Conservation (phyloP, 2,888 invertebrate genomes). For the Amphimallon solstitiale region DNA sequence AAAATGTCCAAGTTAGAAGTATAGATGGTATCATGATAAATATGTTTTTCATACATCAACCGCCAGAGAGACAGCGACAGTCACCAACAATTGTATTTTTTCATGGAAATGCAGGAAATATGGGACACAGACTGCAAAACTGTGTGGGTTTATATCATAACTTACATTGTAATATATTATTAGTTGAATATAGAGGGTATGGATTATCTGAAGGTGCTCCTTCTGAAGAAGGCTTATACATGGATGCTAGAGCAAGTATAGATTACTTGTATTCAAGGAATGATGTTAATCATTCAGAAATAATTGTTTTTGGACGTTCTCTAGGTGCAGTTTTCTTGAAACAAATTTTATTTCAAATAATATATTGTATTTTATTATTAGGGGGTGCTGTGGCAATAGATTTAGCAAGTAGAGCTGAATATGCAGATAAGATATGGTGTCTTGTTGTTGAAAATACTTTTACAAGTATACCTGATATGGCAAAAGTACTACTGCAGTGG, state of each 20-base stretch:
- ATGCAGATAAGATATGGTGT: constrained; percentile 83
- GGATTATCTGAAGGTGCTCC: constrained; percentile 91
- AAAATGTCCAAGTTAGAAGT: constrained; percentile 80
- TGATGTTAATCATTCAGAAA: constrained; percentile 85
- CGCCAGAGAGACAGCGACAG: constrained; percentile 72
- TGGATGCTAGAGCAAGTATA: constrained; percentile 88
- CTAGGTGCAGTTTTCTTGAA: constrained; percentile 67
- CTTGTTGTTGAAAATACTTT: constrained; percentile 95
- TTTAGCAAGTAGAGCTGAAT: constrained; percentile 79
- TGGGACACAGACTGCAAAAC: constrained; percentile 92
- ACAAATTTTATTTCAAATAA: constrained; percentile 51
- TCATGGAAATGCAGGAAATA: constrained; percentile 97
- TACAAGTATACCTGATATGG: constrained; percentile 94
- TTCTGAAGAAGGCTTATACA: constrained; percentile 85
- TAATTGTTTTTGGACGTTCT: constrained; percentile 91
- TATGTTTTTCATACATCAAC: constrained; percentile 83
- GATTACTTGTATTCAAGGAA: constrained; percentile 83
- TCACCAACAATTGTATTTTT: constrained; percentile 89
- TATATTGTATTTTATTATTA: background rate
- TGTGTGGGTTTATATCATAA: constrained; percentile 86
- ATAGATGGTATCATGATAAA: constrained; percentile 82
- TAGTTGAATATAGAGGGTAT: constrained; percentile 96
- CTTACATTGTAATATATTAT: constrained; percentile 84
- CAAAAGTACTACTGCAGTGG: constrained; percentile 81
- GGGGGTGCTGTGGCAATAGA: constrained; percentile 95